Conservation (phyloP, 2,797 vertebrate genomes). For the Rhinatrema bivittatum region DNA sequence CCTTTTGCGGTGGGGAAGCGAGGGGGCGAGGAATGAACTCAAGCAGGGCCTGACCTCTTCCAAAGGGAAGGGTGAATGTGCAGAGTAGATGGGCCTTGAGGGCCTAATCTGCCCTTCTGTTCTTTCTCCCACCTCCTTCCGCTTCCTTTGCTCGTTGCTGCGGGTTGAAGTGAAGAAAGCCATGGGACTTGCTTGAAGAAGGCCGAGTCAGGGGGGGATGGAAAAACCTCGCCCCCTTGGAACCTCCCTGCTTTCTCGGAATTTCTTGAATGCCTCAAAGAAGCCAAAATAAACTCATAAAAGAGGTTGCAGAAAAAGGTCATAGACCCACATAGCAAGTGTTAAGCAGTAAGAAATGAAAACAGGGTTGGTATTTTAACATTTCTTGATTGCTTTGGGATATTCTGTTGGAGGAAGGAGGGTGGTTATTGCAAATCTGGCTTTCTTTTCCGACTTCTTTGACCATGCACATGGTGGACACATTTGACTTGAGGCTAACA, state of each 20-base stretch:
- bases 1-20: too few species aligned
- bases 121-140: too few species aligned
- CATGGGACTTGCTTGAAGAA: slow-evolving; percentile 27
- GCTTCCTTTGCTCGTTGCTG: slow-evolving; percentile 39
- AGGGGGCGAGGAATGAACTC: too few species aligned
- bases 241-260: slow-evolving; percentile 63
- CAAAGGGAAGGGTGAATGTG: too few species aligned
- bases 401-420: too few species aligned
- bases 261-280: slow-evolving; percentile 68
- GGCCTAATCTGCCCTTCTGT: too few species aligned
- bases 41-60: too few species aligned
- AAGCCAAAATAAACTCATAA: slow-evolving; percentile 75
- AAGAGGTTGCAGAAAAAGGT: slow-evolving; percentile 64
- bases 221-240: slow-evolving; percentile 50
- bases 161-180: slow-evolving; percentile 27
- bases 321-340: slow-evolving; percentile 57
- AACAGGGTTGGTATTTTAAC: slow-evolving; percentile 16
- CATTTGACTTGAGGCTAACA: too few species aligned
- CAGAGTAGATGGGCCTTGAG: too few species aligned
- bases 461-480: too few species aligned
- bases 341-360: slow-evolving; percentile 51
- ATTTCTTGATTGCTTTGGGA: background rate
- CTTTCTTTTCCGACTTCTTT: too few species aligned
- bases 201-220: slow-evolving; percentile 50
- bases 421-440: too few species aligned